Base-by-base conservation (phyloP, 1,140 invertebrate species). In the Holotrichia oblita region DNA sequence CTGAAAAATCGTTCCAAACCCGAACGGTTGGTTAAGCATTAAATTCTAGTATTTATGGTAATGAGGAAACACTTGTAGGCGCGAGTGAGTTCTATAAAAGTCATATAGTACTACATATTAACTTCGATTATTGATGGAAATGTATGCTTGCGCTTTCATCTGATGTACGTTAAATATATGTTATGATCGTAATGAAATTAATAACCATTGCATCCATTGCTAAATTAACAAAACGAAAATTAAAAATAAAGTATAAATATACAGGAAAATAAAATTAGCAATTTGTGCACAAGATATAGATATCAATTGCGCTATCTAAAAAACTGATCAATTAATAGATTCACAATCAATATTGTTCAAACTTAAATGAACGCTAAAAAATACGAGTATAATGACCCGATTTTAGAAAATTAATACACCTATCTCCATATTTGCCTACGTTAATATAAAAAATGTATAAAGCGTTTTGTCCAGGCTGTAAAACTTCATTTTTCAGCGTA, bases 11-110 rank as follows among this genome's bases (percentile, higher is more conserved):
- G 14, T 55, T 55, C 48, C 22, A 10, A 22, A 27, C 10, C 22
- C 22, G 14, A 27, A 27, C 61, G 61, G 61, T 69, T 69, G 17
- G 61, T 27, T 69, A 22, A 24, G 20, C 20, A 14, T 20, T 69
- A 69, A 69, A 69, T 69, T 20, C 61, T 20, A 10, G 61, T 69
- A 69, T 69, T 69, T 69, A 69, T 69, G 61, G 22, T 69, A 69
- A 69, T 69, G 61, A 69, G 61, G 22, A 69, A 69, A 69, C 61
- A 69, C 61, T 27, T 69, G 27, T 69, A 12, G 61, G 61, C 61
- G 20, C 27, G 20, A 12, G 22, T 22, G 27, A 69, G 22, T 69
- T 24, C 24, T 69, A 10, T 34, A 69, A 69, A 27, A 27, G 61
- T 34, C 44, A 10, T 12, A 8, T 69, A 69, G 61, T 27, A 69